These are phyloP conservation scores for Eupithecia abbreviata DNA, from an alignment of 2,888 invertebrate genomes.

Conservation along the genomic window DNA sequence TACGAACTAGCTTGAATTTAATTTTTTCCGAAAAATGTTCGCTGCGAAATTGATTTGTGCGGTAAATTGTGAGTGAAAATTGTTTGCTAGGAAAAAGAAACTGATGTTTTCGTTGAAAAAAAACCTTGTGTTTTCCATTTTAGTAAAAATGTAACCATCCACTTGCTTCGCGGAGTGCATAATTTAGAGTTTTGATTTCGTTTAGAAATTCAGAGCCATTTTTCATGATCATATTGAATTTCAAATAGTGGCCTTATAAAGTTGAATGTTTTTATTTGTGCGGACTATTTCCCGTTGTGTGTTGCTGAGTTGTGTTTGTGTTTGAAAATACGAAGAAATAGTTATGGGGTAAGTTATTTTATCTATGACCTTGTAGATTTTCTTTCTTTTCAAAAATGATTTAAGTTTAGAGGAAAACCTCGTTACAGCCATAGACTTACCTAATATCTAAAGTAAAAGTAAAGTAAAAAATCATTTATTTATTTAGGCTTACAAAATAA, in stretches of 20 bases:
- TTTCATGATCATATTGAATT: slow-evolving; percentile 80
- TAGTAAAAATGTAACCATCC: slow-evolving; percentile 64
- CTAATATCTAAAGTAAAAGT: no score
- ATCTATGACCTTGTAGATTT: background rate
- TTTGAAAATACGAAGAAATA: slow-evolving; percentile 40
- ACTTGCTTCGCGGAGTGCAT: slow-evolving; percentile 68
- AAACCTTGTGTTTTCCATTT: slow-evolving; percentile 21
- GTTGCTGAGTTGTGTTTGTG: slow-evolving; percentile 64
- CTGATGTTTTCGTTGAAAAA: background rate
- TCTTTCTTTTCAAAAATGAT: background rate
- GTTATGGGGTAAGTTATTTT: slow-evolving; percentile 66
- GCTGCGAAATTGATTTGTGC: background rate
- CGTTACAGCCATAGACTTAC: no score
- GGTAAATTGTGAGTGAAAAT: slow-evolving; percentile 1
- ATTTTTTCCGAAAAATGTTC: background rate
- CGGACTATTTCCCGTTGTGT: slow-evolving; percentile 70
- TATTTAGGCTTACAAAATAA: no score
- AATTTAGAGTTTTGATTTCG: slow-evolving; percentile 65
- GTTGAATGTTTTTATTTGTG: slow-evolving; percentile 66
- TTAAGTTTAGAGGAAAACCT: background rate
- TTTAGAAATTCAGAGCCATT: slow-evolving; percentile 70
- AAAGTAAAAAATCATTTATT: no score
- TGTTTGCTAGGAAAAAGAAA: background rate
- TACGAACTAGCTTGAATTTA: background rate
- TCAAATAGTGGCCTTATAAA: slow-evolving; percentile 80